These are phyloP conservation scores for Actinostola sp. DNA, from an alignment of 92 coral and sea anemone species.

Conservation along the genomic window DNA sequence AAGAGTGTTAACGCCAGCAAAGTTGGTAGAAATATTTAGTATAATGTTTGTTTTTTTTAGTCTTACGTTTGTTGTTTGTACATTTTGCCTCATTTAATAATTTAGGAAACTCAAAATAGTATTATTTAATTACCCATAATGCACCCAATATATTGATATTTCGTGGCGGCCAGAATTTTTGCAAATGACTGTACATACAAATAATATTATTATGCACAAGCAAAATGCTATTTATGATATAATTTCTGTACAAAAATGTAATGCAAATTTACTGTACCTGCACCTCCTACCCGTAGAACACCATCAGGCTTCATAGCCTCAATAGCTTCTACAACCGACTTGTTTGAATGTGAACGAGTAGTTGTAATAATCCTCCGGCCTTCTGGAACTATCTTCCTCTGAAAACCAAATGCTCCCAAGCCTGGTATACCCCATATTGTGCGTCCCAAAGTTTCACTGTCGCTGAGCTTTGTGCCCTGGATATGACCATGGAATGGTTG, in stretches of 20 bases:
- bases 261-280: conserved; percentile 9
- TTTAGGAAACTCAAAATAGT: too few relatives aligned
- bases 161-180: too few relatives aligned
- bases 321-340: conserved; percentile 73
- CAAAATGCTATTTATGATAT: background rate
- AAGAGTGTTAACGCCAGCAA: too few relatives aligned
- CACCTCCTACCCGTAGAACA: conserved; percentile 84
- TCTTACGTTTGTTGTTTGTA: too few relatives aligned
- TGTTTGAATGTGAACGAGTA: conserved; percentile 85
- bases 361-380: conserved; percentile 87
- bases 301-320: conserved; percentile 95
- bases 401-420: conserved; percentile 88
- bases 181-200: too few relatives aligned
- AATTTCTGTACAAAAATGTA: background rate
- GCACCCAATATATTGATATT: too few relatives aligned
- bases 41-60: too few relatives aligned
- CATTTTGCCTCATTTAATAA: too few relatives aligned
- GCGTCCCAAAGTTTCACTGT: conserved; percentile 62
- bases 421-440: conserved; percentile 94
- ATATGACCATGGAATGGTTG: conserved; percentile 89
- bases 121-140: too few relatives aligned
- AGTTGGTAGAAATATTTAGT: too few relatives aligned
- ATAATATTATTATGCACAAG: too few relatives aligned
- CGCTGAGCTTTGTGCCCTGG: conserved; percentile 34
- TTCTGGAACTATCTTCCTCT: conserved; percentile 45